phyloP scores from a whole-genome alignment of 2,113 vertebrate genomes.

The Istiophorus platypterus region DNA sequence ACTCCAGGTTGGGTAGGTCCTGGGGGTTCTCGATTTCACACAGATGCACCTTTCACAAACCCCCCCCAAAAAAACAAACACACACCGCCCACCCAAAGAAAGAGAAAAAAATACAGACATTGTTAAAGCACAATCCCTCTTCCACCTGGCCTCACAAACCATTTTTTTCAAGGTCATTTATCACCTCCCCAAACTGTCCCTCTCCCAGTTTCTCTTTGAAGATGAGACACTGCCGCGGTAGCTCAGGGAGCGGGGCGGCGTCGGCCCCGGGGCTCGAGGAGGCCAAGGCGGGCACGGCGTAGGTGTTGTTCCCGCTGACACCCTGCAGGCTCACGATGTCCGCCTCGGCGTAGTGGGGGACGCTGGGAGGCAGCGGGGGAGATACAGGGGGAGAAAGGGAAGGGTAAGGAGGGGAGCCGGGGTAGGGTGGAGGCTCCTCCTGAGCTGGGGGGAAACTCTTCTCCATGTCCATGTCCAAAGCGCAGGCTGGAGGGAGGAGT shows the following conservation, averaged over 20 bases:
- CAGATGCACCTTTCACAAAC: slow-evolving; percentile 91
- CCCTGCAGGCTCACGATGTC: slow-evolving; percentile 95
- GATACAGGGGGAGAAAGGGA: slow-evolving; percentile 80
- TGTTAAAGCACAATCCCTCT: slow-evolving; percentile 22
- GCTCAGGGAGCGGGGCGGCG: slow-evolving; percentile 87
- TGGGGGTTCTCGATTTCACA: slow-evolving; percentile 93
- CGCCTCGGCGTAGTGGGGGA: slow-evolving; percentile 95
- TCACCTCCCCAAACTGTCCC: slow-evolving; percentile 95
- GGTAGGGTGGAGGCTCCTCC: slow-evolving; percentile 84
- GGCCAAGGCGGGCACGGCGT: slow-evolving; percentile 90
- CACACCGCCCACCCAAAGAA: too few species aligned
- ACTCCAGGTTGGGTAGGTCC: slow-evolving; percentile 89
- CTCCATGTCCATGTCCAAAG: slow-evolving; percentile 85
- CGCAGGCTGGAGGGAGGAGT: slow-evolving; percentile 82
- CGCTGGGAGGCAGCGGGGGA: slow-evolving; percentile 85
- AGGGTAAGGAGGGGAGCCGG: slow-evolving; percentile 84
- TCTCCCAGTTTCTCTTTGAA: slow-evolving; percentile 96
- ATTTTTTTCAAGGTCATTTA: background rate
- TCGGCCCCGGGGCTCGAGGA: slow-evolving; percentile 84
- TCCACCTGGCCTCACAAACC: background rate
- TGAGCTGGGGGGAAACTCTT: slow-evolving; percentile 79
- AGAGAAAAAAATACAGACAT: background rate
- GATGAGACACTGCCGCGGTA: slow-evolving; percentile 89
- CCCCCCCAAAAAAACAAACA: background rate
- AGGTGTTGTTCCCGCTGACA: slow-evolving; percentile 93